Evolutionary conservation across 2,888 invertebrate genomes (phyloP), one percentile per base, ranked within the genome.

Genomic region (Lordiphosa fenestrarum): DNA sequence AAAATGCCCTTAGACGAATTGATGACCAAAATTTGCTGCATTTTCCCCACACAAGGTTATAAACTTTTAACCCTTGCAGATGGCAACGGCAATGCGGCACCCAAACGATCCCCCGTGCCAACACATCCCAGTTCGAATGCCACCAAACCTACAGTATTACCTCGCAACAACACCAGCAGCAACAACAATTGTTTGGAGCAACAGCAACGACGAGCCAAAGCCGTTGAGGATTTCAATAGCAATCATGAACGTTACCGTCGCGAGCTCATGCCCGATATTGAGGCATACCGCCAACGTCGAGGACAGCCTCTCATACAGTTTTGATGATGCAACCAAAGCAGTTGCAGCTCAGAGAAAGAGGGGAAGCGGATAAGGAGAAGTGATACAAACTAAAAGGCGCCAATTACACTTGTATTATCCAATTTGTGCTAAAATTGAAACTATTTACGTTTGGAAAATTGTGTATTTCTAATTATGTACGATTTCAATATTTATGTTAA

Each of bases 281-380:
- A 70, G 6, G 81, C 74, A 7, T 84, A 88, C 65, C 83, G 84
- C 33, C 63, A 73, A 35, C 68, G 83, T 37, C 85, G 80, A 37
- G 71, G 72, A 9, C 78, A 85, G 58, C 89, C 88, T 19, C 72
- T 89, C 3, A 88, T 89, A 58, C 82, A 88, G 66, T 78, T 89
- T 67, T 89, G 76, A 86, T 73, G 35, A 21, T 21, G n/a, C 10
- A 19, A 19, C 3, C 19, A 19, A 1, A 30, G 9, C 30, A 30
- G 23, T 7, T 9, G 7, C 38, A 36, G 10, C 35, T 21, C 15
- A 12, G 39, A 2, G 3, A n/a, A n/a, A 23, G 15, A 5, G 39
- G 19, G 36, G 12, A 30, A 30, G 30, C 10, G 30, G 30, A 30
- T 9, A 3, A 30, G 19, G 37, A 33, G 33, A 44, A 33, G n/a